phyloP scores from a whole-genome alignment of 2,113 vertebrate species.

The Dolichotis patagonum region DNA sequence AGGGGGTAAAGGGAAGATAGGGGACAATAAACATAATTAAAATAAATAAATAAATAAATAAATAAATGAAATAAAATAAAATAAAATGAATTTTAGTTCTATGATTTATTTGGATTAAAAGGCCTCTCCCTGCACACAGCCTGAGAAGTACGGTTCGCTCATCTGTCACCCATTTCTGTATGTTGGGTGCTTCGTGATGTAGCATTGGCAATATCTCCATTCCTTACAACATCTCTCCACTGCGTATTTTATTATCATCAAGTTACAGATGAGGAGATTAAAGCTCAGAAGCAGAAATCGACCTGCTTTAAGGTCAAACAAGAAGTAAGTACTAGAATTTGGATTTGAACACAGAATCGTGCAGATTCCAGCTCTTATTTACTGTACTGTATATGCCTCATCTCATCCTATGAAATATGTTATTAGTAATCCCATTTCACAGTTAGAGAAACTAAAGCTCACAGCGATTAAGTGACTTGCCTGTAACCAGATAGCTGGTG shows the following conservation, averaged over 20 bases:
- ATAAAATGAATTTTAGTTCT: not conserved
- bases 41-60: too few species aligned
- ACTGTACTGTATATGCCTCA: not conserved
- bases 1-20: not conserved
- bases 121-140: not conserved
- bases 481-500: not conserved
- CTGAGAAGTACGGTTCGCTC: not conserved
- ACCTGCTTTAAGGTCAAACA: not conserved
- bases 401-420: not conserved
- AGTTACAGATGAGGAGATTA: not conserved
- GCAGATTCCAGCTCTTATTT: not conserved
- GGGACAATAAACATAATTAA: not conserved
- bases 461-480: not conserved
- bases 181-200: not conserved
- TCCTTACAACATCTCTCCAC: not conserved
- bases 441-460: slow-evolving; percentile 25
- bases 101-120: not conserved
- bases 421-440: not conserved
- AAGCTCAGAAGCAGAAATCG: not conserved
- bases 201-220: not conserved
- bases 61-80: too few species aligned
- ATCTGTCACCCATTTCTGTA: not conserved
- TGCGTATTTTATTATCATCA: not conserved
- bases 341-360: not conserved
- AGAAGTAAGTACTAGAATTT: not conserved